These are phyloP conservation scores for Portunus trituberculatus DNA, from an alignment of 1,140 invertebrate genomes.

Conservation along the genomic window DNA sequence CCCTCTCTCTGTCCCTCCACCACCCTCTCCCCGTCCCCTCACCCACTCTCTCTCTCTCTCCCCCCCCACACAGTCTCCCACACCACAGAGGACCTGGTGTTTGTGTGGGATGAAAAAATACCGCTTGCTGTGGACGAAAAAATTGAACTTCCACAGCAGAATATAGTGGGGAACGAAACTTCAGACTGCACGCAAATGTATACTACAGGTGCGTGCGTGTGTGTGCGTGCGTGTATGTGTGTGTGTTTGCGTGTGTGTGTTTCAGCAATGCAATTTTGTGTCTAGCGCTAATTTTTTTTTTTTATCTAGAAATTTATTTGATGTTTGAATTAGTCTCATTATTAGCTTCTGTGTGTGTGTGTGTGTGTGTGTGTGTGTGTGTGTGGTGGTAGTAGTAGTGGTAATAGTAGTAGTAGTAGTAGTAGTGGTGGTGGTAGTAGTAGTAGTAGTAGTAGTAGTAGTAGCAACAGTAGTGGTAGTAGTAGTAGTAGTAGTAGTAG, in stretches of 20 bases:
- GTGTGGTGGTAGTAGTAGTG: too few relatives aligned
- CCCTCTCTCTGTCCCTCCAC: too few relatives aligned
- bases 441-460: slow-evolving; percentile 4
- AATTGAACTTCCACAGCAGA: slow-evolving; percentile 92
- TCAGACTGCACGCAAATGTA: slow-evolving; percentile 94
- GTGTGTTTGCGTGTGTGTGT: too few relatives aligned
- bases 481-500: slow-evolving; percentile 78
- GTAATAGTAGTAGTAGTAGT: too few relatives aligned
- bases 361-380: too few relatives aligned
- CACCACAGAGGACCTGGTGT: slow-evolving; percentile 69
- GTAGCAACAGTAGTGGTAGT: slow-evolving; percentile 68
- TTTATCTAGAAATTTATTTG: not conserved
- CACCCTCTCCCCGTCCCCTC: not conserved
- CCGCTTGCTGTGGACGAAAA: slow-evolving; percentile 88
- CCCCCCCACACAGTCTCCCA: slow-evolving; percentile 58
- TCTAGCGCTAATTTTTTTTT: not conserved
- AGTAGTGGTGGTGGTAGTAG: not conserved
- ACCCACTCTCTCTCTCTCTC: slow-evolving; percentile 50
- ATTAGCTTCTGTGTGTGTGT: too few relatives aligned
- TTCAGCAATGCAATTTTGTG: slow-evolving; percentile 80
- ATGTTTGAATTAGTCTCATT: not conserved
- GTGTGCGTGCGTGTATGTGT: not conserved
- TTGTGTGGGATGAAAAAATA: slow-evolving; percentile 93
- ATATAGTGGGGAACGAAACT: slow-evolving; percentile 90
- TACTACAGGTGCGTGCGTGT: slow-evolving; percentile 86